Base-by-base conservation (phyloP, 2,113 vertebrate genomes). In the Hippocampus comes region DNA sequence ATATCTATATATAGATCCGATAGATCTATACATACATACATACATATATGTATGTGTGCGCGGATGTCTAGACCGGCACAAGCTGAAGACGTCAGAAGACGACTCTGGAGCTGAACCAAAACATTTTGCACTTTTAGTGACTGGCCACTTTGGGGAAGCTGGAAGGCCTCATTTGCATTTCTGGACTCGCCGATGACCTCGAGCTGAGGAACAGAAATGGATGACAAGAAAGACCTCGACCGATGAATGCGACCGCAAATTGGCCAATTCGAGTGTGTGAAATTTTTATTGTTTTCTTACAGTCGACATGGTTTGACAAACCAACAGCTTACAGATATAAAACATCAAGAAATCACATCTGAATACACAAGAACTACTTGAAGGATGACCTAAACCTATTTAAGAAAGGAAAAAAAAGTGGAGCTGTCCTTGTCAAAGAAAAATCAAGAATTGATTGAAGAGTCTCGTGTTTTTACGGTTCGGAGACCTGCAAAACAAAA, bases 291-390 rank as follows among this genome's bases (percentile, higher is more conserved):
- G 64, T 82, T 73, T 80, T 34, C 77, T 67, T 66, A 65, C 73
- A 78, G 75, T 87, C 64, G 73, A 60, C 67, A 78, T 71, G 57
- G 79, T 83, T 63, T 41, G 73, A 78, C 51, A 84, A 81, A 87
- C 71, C 72, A 55, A 89, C 79, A 86, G n/a, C 46, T 51, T 75
- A 65, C 76, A 86, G 67, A 68, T 89, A 90, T 71, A 90, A 90
- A 90, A 91, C 76, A 70, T 67, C 63, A 73, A 77, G n/a, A 80
- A 70, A 17, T 30, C 48, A 56, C 69, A 63, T 41, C 38, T 48
- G 30, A 51, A 38, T 21, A 74, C 68, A 61, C 53, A 34, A 72
- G n/a, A 27, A 72, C 46, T 79, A 61, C 3, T 53, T 71, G 25
- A 66, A 69, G 48, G 56, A 34, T 51, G 21, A 83, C 73, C 67